phyloP scores from a whole-genome alignment of 2,888 invertebrate genomes.

The Ischnus inquisitorius region DNA sequence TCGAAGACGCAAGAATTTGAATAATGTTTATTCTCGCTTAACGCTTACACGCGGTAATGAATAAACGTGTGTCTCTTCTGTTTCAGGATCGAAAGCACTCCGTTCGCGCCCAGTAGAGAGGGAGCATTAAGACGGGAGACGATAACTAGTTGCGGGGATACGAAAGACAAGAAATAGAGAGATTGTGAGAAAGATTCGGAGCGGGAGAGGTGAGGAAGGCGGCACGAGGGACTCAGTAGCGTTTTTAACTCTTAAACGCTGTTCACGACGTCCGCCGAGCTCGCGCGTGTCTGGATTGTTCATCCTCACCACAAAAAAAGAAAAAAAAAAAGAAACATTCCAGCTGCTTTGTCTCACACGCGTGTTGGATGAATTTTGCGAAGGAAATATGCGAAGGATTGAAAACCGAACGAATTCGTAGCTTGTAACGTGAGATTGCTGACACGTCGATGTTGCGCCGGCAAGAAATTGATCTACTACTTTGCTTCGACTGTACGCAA shows the following conservation, averaged over 20 bases:
- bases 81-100: constrained; percentile 83
- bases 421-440: constrained; percentile 57
- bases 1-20: constrained; percentile 55
- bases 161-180: constrained; percentile 37
- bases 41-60: constrained; percentile 64
- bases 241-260: constrained; percentile 69
- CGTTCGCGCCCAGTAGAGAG: constrained; percentile 81
- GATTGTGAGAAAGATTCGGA: constrained; percentile 33
- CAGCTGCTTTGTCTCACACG: constrained; percentile 79
- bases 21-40: constrained; percentile 40
- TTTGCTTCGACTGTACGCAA: constrained; percentile 69
- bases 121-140: constrained; percentile 45
- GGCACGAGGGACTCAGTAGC: constrained; percentile 63
- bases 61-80: constrained; percentile 77
- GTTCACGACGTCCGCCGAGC: constrained; percentile 63
- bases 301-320: constrained; percentile 48
- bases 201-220: constrained; percentile 47
- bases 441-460: constrained; percentile 56
- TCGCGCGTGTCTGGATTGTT: constrained; percentile 59
- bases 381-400: constrained; percentile 44
- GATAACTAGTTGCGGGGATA: constrained; percentile 46
- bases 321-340: constrained; percentile 78
- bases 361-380: constrained; percentile 56
- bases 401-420: constrained; percentile 53
- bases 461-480: constrained; percentile 61